Evolutionary conservation across 2,113 vertebrate genomes (phyloP).

Genomic region (Chaetorhynchus papuensis): DNA sequence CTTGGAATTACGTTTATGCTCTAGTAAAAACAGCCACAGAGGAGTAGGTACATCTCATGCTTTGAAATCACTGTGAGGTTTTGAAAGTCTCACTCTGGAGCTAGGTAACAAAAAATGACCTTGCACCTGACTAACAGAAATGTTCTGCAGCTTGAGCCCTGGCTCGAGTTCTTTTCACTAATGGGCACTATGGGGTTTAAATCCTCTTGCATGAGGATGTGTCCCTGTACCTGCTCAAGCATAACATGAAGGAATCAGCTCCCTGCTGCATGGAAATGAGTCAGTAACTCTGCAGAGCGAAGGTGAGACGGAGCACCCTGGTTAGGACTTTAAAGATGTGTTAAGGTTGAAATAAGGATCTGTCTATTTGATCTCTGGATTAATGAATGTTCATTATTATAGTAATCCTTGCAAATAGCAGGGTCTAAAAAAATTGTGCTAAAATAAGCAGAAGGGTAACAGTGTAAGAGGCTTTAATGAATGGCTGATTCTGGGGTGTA

Average conservation of each 20-base stretch:
- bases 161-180: background rate
- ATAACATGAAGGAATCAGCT: background rate
- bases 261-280: background rate
- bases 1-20: background rate
- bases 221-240: background rate
- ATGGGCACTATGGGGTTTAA: background rate
- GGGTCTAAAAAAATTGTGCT: background rate
- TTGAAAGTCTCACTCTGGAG: background rate
- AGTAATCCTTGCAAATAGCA: background rate
- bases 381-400: background rate
- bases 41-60: background rate
- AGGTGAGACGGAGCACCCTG: background rate
- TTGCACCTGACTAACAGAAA: background rate
- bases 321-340: background rate
- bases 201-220: background rate
- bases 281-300: background rate
- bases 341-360: background rate
- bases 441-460: background rate
- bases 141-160: background rate
- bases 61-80: background rate
- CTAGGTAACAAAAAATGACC: background rate
- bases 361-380: background rate
- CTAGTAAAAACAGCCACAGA: background rate
- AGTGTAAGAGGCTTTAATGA: background rate
- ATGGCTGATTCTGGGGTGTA: background rate